phyloP scores from a whole-genome alignment of 1,140 invertebrate species.

The Apis cerana region DNA sequence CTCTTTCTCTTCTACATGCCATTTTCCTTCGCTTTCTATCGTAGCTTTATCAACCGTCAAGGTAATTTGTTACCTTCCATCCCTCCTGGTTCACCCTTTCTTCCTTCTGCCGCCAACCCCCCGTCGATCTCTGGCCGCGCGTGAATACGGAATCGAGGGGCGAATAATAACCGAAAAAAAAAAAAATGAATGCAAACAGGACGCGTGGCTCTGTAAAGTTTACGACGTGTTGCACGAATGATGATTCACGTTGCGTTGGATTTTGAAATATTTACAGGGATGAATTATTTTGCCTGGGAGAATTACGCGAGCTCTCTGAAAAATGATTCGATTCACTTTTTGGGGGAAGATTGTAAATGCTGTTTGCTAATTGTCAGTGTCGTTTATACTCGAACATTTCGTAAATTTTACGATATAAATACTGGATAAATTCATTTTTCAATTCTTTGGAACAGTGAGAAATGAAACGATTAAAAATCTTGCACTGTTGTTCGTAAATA shows the following conservation, averaged over 20 bases:
- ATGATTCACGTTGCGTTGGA: background rate
- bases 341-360: too few relatives aligned
- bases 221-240: background rate
- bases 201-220: background rate
- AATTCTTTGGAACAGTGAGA: too few relatives aligned
- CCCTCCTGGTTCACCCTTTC: slow-evolving; percentile 32
- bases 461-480: too few relatives aligned
- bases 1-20: background rate
- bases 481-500: too few relatives aligned
- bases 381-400: too few relatives aligned
- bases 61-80: slow-evolving; percentile 40
- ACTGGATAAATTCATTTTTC: too few relatives aligned
- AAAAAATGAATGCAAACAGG: slow-evolving; percentile 2
- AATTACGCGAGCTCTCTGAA: background rate
- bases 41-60: slow-evolving; percentile 36
- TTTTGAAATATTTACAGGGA: background rate
- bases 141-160: slow-evolving; percentile 29
- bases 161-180: background rate
- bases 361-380: too few relatives aligned
- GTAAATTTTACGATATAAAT: too few relatives aligned
- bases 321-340: too few relatives aligned
- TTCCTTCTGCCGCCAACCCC: background rate
- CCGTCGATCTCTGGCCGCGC: background rate
- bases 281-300: background rate
- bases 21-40: slow-evolving; percentile 20